Evolutionary conservation across 2,888 invertebrate genomes (phyloP).

Genomic region (Calliopum simillimum): DNA sequence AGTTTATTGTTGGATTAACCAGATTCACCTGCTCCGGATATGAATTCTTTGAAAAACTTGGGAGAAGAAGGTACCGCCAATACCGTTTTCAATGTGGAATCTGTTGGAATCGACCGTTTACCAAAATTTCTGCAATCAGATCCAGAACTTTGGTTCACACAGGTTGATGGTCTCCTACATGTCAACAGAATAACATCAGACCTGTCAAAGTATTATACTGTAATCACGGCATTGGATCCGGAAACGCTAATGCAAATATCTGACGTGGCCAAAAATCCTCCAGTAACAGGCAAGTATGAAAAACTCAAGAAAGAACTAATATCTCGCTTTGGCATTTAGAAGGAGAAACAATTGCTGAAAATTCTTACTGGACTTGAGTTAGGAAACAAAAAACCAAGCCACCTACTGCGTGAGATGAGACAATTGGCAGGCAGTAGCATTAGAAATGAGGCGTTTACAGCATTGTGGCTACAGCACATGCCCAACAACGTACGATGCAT

Average conservation of each 20-base stretch:
- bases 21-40: too few relatives aligned
- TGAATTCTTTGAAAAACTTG: too few relatives aligned
- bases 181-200: slow-evolving; percentile 35
- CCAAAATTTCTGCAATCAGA: slow-evolving; percentile 4
- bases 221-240: slow-evolving; percentile 30
- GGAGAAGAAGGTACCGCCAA: too few relatives aligned
- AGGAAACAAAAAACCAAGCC: slow-evolving; percentile 27
- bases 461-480: slow-evolving; percentile 37
- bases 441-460: slow-evolving; percentile 21
- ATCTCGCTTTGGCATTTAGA: slow-evolving; percentile 33
- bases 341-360: slow-evolving; percentile 37
- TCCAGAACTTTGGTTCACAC: slow-evolving; percentile 36
- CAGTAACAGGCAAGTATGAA: slow-evolving; percentile 38
- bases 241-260: slow-evolving; percentile 32
- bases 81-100: too few relatives aligned
- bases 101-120: too few relatives aligned
- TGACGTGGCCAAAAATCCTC: slow-evolving; percentile 36
- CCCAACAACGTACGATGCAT: slow-evolving; percentile 34
- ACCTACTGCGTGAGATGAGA: slow-evolving; percentile 37
- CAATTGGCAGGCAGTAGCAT: slow-evolving; percentile 33
- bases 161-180: slow-evolving; percentile 37
- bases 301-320: slow-evolving; percentile 40
- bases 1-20: too few relatives aligned
- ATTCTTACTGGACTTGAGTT: slow-evolving; percentile 32
- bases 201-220: slow-evolving; percentile 31